Conservation (phyloP, 2,797 vertebrate species). For the Eulemur albifrons region DNA sequence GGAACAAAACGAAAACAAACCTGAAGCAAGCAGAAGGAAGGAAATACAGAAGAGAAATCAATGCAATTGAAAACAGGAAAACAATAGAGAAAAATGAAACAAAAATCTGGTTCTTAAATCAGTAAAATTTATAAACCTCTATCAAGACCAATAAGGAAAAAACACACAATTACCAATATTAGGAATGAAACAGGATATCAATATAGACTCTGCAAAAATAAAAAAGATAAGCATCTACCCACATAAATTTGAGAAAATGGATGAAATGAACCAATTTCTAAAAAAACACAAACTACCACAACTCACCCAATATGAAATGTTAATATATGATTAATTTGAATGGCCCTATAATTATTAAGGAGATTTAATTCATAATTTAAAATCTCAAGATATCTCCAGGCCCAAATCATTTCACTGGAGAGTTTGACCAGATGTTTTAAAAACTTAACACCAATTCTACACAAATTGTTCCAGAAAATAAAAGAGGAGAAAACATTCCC, state of each 20-base stretch:
- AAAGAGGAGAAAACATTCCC: not conserved
- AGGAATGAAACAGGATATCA: not conserved
- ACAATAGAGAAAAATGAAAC: not conserved
- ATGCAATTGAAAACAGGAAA: not conserved
- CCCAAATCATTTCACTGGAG: not conserved
- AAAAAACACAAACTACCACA: not conserved
- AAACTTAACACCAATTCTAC: not conserved
- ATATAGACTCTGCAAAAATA: not conserved
- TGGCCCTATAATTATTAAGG: not conserved
- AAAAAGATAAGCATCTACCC: not conserved
- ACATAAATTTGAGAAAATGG: not conserved
- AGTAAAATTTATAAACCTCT: not conserved
- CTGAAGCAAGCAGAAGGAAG: not conserved
- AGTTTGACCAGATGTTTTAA: not conserved
- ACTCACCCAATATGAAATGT: not conserved
- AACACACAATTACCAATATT: not conserved
- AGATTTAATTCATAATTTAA: not conserved
- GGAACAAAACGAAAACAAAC: not conserved
- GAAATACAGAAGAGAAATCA: not conserved
- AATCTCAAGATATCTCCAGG: not conserved
- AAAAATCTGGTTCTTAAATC: not conserved
- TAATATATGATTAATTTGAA: not conserved
- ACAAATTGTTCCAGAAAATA: not conserved
- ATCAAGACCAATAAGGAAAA: not conserved
- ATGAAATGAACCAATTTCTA: not conserved